Evolutionary conservation across 2,888 invertebrate genomes (phyloP), one percentile per base, ranked within the genome.

Genomic region (Germaria angustata): DNA sequence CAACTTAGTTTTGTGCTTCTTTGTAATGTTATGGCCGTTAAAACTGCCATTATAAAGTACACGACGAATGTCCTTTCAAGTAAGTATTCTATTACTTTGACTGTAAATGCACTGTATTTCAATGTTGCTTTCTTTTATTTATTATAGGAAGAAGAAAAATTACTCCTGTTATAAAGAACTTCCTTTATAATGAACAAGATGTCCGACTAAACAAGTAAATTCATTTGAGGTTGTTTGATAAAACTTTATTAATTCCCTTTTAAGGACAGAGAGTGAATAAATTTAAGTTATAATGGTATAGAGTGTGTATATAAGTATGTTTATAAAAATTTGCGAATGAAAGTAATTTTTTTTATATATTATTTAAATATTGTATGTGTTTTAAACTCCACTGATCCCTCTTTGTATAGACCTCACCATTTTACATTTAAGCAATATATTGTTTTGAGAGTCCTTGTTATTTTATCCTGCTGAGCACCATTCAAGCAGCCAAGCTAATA

Each of bases 231-330:
- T 75, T 79, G 49, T 51, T 63, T 51, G 57, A 65, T 78, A 78
- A 73, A 81, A 81, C 73, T 82, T 82, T 82, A 71, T 82, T 69
- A 66, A 79, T 76, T 79, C 76, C 75, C 75, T 76, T 76, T 79
- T 39, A 79, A 76, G 79, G 82, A 82, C 75, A 76, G 79, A 75
- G 39, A 79, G 57, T 82, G 75, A 72, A 79, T 81, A 77, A 78
- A 36, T 51, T 69, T 65, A 53, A 69, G 36, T 77, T 44, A 61
- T 44, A 44, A 51, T 78, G 68, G 32, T 79, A n/a, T n/a, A n/a
- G n/a, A n/a, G n/a, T 49, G 66, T 61, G 41, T 77, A 32, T 77
- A 49, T 15, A 36, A 59, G 24, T 61, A 65, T 71, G 36, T 49
- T 55, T 55, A 57, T 49, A 53, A 65, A 78, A 65, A 57, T 46